Base-by-base conservation (phyloP, 2,888 invertebrate genomes). In the Oxyteleia sp. region DNA sequence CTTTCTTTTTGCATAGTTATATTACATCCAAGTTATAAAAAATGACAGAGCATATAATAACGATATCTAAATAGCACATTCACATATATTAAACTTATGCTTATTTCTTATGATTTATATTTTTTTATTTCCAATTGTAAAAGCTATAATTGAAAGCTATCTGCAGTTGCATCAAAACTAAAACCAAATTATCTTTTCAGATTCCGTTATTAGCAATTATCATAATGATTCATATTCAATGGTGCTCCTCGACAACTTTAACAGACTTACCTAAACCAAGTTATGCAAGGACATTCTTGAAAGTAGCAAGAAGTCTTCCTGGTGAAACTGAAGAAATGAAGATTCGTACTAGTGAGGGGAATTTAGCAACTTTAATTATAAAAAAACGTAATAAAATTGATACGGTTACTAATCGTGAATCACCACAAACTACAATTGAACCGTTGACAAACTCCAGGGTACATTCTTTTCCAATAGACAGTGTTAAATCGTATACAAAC, bases 251-350 rank as follows among this genome's bases (percentile, higher is more conserved):
- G 4, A 7, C 87, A 4, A 47, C 11, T 18, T 49, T 71, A 8
- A 7, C 87, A 4, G 90, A 91, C 11, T 15, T 93, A 2, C 93
- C 92, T 0, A 91, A 89, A 63, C 95, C 96, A 4, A 94, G 96
- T 69, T 94, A 96, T 47, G 95, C 96, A 18, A 94, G 97, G 78
- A 96, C 97, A 0, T 96, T 96, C 91, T 94, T 97, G 47, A 96
- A 97, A 91, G 96, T 97, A 16, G 96, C 96, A 1, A 94, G 97
- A 82, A 97, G 96, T 90, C 94, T 97, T 13, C 97, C 97, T 0
- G 96, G 96, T 20, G 95, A 96, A 84, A 97, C 96, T 53, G 96
- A 97, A 90, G 96, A 97, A 35, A 93, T 97, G 45, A 96, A 96
- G 89, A 96, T 97, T 0, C 95, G 96, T 88, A 96, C 97, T 0